Conservation (phyloP, 1,140 invertebrate species). For the Drosophila arizonae region DNA sequence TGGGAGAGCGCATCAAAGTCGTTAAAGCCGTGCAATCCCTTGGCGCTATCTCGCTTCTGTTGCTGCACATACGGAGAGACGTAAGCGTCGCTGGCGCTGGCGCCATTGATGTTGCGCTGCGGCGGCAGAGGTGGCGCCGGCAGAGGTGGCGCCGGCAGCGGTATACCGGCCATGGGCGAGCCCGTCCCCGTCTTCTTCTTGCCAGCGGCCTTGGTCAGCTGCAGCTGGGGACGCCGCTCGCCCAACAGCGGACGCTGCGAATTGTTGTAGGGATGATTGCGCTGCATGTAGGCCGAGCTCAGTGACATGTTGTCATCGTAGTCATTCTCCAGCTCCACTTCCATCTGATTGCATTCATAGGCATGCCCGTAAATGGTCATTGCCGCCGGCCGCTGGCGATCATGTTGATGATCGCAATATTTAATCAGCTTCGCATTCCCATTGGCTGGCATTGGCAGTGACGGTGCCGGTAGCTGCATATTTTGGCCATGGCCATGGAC, state of each 20-base stretch:
- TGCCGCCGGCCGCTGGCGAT: slow-evolving; percentile 34
- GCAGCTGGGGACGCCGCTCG: slow-evolving; percentile 56
- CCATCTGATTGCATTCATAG: slow-evolving; percentile 50
- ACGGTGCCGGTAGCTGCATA: slow-evolving; percentile 39
- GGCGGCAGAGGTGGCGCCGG: slow-evolving; percentile 42
- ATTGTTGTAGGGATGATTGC: slow-evolving; percentile 73
- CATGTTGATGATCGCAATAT: slow-evolving; percentile 50
- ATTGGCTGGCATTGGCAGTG: slow-evolving; percentile 64
- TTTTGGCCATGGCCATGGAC: slow-evolving; percentile 2
- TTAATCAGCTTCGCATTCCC: slow-evolving; percentile 57
- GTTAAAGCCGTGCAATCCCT: slow-evolving; percentile 76
- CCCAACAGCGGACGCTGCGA: slow-evolving; percentile 72
- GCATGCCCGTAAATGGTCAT: slow-evolving; percentile 50
- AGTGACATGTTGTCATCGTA: slow-evolving; percentile 71
- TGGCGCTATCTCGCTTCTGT: slow-evolving; percentile 75
- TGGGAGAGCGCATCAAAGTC: slow-evolving; percentile 78
- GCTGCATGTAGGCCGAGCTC: slow-evolving; percentile 63
- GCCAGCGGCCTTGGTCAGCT: slow-evolving; percentile 34
- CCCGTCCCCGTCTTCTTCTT: slow-evolving; percentile 38
- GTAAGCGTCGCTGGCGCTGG: slow-evolving; percentile 23
- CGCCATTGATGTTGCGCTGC: slow-evolving; percentile 6
- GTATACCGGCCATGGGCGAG: slow-evolving; percentile 15
- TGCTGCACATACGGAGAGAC: slow-evolving; percentile 75
- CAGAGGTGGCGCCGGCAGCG: slow-evolving; percentile 29
- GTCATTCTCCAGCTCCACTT: slow-evolving; percentile 53